These are phyloP conservation scores for Mesoligia furuncula DNA, from an alignment of 2,888 invertebrate genomes.

Conservation along the genomic window DNA sequence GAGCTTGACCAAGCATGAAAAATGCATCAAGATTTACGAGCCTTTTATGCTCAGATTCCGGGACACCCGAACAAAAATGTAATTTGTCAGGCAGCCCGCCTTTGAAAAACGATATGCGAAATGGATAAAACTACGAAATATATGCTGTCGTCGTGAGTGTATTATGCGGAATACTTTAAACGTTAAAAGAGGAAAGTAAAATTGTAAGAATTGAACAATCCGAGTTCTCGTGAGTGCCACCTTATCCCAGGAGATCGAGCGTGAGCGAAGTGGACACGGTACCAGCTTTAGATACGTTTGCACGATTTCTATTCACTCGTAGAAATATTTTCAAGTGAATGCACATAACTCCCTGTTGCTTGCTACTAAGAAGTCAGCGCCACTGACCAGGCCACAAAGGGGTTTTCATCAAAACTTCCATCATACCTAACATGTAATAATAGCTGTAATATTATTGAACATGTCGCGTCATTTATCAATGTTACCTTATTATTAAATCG, in stretches of 20 bases:
- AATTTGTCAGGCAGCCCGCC: constrained; percentile 76
- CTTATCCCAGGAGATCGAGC: constrained; percentile 50
- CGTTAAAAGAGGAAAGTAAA: constrained; percentile 38
- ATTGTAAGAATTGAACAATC: constrained; percentile 48
- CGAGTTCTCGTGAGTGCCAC: constrained; percentile 42
- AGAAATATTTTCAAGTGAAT: constrained; percentile 44
- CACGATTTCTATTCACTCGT: constrained; percentile 47
- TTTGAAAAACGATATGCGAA: constrained; percentile 70
- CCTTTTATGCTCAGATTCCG: constrained; percentile 78
- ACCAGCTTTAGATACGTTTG: constrained; percentile 33
- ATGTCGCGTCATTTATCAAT: constrained; percentile 8
- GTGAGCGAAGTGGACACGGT: constrained; percentile 54
- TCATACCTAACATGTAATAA: not conserved
- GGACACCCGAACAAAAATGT: constrained; percentile 78
- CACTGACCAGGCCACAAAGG: not conserved
- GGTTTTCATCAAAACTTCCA: not conserved
- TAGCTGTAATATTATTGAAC: not conserved
- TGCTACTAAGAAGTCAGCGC: not conserved
- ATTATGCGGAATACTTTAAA: constrained; percentile 25
- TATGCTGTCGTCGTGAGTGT: constrained; percentile 30
- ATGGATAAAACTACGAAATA: constrained; percentile 64
- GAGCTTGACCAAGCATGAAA: constrained; percentile 80
- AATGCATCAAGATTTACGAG: constrained; percentile 82
- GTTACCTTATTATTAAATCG: constrained; percentile 22
- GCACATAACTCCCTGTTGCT: constrained; percentile 8